Evolutionary conservation across 2,113 vertebrate species (phyloP), one percentile per base, ranked within the genome.

Genomic region (Motacilla alba): DNA sequence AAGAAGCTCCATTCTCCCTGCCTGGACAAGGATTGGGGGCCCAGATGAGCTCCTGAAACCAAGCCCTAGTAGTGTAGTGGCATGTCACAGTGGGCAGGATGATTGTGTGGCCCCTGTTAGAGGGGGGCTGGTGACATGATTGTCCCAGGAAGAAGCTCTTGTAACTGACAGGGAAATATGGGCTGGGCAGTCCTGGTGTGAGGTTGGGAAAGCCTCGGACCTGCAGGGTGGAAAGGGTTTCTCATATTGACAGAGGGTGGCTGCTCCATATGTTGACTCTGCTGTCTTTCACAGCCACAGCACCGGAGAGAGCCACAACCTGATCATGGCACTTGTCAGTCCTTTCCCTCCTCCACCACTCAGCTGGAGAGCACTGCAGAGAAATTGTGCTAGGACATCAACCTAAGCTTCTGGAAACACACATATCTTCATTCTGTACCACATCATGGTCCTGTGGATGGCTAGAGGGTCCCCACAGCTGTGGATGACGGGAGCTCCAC

Each of bases 381-480:
- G 21, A 59, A 20, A 19, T 49, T 67, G 9, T 43, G 47, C 62
- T 58, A 7, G 23, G 30, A 47, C 41, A 64, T 11, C 21, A 18
- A 19, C 18, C 10, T 53, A 55, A 90, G 44, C 30, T 72, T 88
- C 50, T 50, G 23, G 19, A 83, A 78, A 43, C 13, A 70, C 9
- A 46, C 6, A 27, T 3, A 30, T 19, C 6, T 59, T 39, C 15
- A 21, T 80, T 50, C 35, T 63, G 24, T 60, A 24, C 12, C 37
- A 64, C 27, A 46, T 22, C 4, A 15, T 2, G 7, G 20, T 63
- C 21, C 35, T 52, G 0, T 5, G 24, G 11, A 19, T 1, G 3
- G 41, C n/a, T 44, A n/a, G 24, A 86, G 23, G 10, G 43, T 44
- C 8, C 18, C 30, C 27, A 86, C 2, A 89, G n/a, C 7, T 23